These are phyloP conservation scores for Odocoileus virginianus DNA, from an alignment of 2,113 vertebrate genomes.

Conservation along the genomic window DNA sequence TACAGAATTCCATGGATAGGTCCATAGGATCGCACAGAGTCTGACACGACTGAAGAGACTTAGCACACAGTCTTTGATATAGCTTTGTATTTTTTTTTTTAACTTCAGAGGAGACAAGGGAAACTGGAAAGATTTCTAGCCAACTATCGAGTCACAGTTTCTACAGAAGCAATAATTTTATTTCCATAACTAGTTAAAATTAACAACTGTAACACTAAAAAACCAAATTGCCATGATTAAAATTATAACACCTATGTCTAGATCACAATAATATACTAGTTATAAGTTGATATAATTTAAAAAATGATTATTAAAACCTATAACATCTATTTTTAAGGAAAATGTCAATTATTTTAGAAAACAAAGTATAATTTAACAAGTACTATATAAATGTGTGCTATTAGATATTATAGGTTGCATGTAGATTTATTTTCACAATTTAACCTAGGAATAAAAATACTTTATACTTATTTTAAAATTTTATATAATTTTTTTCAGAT, in stretches of 20 bases:
- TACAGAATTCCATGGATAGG: too few relatives aligned
- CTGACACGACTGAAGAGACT: too few relatives aligned
- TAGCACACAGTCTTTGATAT: neutral
- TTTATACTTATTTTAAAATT: neutral
- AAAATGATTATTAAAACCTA: neutral
- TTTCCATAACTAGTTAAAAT: neutral
- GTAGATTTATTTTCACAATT: neutral
- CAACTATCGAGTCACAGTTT: neutral
- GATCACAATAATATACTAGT: neutral
- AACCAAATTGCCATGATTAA: neutral
- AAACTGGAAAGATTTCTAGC: neutral
- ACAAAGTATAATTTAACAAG: neutral
- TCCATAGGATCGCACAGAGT: too few relatives aligned
- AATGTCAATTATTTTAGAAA: neutral
- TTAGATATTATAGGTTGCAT: neutral
- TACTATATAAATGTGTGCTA: neutral
- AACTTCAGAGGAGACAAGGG: neutral
- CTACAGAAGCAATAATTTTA: neutral
- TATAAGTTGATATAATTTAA: neutral
- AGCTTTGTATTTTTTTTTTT: neutral
- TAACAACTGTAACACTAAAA: neutral
- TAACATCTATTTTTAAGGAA: neutral
- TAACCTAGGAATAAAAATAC: neutral
- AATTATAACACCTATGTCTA: neutral
- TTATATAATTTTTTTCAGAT: neutral